Conservation (phyloP, 1,140 invertebrate genomes). For the Drosophila ercepeae region DNA sequence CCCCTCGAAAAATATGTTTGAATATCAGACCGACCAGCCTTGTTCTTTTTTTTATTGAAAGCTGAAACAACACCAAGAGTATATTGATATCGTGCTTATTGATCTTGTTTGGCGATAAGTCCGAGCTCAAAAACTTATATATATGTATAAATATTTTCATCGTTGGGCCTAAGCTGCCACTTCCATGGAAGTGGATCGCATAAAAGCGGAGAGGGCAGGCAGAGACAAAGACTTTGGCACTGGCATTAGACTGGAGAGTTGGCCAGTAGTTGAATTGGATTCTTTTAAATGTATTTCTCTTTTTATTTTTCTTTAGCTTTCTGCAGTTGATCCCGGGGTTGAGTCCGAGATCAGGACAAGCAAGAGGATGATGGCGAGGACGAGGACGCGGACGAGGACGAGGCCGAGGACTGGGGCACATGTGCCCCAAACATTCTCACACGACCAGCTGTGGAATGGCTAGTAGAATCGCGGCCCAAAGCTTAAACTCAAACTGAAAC, state of each 20-base stretch:
- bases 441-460: conserved; percentile 61
- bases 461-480: conserved; percentile 8
- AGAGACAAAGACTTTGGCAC: conserved; percentile 45
- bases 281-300: conserved; percentile 46
- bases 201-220: conserved; percentile 40
- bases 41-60: conserved; percentile 26
- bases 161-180: conserved; percentile 71
- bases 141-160: conserved; percentile 74
- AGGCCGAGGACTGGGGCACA: conserved; percentile 51
- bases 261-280: conserved; percentile 64
- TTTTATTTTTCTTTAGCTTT: conserved; percentile 47
- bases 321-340: conserved; percentile 74
- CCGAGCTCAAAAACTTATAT: conserved; percentile 59
- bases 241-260: conserved; percentile 59
- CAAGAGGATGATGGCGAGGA: conserved; percentile 14
- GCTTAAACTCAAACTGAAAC: conserved; percentile 8
- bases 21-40: conserved; percentile 4
- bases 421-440: conserved; percentile 78
- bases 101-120: conserved; percentile 83
- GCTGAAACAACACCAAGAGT: conserved; percentile 50
- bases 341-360: conserved; percentile 30
- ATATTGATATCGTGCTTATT: conserved; percentile 84
- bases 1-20: neutral
- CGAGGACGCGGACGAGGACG: conserved; percentile 23
- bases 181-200: conserved; percentile 81